Base-by-base conservation (phyloP, 2,113 vertebrate species). In the Trogon melanurus region DNA sequence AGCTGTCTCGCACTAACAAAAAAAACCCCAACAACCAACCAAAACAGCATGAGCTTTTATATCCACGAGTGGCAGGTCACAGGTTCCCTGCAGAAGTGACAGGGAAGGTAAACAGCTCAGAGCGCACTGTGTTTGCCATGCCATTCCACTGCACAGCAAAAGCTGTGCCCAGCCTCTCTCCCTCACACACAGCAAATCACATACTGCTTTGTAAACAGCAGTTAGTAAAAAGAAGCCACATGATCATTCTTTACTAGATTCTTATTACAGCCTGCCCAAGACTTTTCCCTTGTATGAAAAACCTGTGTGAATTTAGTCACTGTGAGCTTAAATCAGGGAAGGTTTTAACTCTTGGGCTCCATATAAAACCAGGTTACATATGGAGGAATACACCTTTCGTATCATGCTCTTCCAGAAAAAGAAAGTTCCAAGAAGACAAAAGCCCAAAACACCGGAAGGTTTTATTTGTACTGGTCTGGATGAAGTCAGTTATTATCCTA, bases 401-500 rank as follows among this genome's bases (percentile, higher is more conserved):
- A 57, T 71, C 29, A 5, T 2, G 2, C 19, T 92, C 67, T 65
- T 91, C 38, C 73, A 95, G 86, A 79, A 89, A 69, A 76, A 30
- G 74, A 72, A 94, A 93, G 62, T 76, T 65, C 71, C 65, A 48
- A 73, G 73, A 87, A 85, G 94, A 94, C 53, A 82, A 82, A 95
- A 95, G 58, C 36, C 64, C 56, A 10, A 53, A 93, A 78, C 83
- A 94, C 75, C 16, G 62, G 94, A 96, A 95, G 81, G 85, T 88
- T 95, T 95, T 97, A 93, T 96, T 96, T 95, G 78, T 95, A 15
- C 71, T 87, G 54, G 26, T 89, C 66, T 85, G 61, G 88, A 91
- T 88, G 85, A 89, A 92, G 80, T 25, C 87, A 75, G 54, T 94
- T 89, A 88, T 89, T 96, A 94, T 73, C 94, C 66, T 65, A 76